These are phyloP conservation scores for Hofmannophila pseudospretella DNA, from an alignment of 2,888 invertebrate species.

Conservation along the genomic window DNA sequence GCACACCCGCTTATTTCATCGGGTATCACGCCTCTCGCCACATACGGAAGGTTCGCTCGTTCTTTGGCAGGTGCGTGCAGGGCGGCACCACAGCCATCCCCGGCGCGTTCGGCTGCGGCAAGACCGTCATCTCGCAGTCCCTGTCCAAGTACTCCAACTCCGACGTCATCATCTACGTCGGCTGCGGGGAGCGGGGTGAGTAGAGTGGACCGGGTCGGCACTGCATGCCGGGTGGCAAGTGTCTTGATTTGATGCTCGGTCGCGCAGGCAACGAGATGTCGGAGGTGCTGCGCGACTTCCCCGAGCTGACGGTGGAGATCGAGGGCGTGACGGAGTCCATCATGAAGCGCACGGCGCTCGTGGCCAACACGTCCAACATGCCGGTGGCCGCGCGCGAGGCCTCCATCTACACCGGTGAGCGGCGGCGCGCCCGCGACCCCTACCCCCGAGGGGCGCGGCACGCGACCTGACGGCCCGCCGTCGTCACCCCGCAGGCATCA, in stretches of 20 bases:
- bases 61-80: constrained; percentile 88
- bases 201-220: no score
- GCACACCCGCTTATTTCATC: no score
- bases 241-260: no score
- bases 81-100: constrained; percentile 99
- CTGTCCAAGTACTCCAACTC: constrained; percentile 99
- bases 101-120: constrained; percentile 99
- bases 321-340: constrained; percentile 98
- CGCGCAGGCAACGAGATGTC: constrained; percentile 97
- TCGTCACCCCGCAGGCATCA: constrained; percentile 93
- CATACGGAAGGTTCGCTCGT: not conserved
- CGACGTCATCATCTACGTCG: constrained; percentile 99
- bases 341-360: constrained; percentile 99
- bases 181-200: constrained; percentile 97
- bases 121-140: constrained; percentile 99
- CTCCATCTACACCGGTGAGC: constrained; percentile 97
- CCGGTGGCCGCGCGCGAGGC: constrained; percentile 99
- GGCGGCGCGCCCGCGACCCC: no score
- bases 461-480: no score
- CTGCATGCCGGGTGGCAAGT: no score
- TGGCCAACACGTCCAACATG: constrained; percentile 99
- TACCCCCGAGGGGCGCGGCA: no score
- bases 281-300: constrained; percentile 99
- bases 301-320: constrained; percentile 97
- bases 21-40: no score